Base-by-base conservation (phyloP, 1,140 invertebrate species). In the Micrasema minimum region DNA sequence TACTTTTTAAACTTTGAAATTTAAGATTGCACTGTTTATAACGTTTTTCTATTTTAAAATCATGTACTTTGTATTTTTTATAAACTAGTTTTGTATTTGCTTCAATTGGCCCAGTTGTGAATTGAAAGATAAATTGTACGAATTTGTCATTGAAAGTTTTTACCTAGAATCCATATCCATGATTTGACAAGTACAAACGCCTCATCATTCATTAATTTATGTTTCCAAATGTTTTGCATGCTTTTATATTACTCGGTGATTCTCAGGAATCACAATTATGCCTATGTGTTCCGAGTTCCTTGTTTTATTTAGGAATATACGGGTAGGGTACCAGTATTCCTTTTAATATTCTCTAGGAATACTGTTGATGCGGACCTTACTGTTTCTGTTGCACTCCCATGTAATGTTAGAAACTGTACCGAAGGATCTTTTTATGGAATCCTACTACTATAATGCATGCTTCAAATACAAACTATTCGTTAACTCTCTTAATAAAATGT, bases 61-160 rank as follows among this genome's bases (percentile, higher is more conserved):
- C 45, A 61, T 41, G 57, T 48, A 51, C 18, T 46, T n/a, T 51
- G 23, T 65, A 48, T 38, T 31, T 66, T 51, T 20, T n/a, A n/a
- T n/a, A 37, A 46, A 37, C 38, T 64, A 46, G 23, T 20, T 53
- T 45, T 74, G 69, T 74, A 57, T 74, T 74, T 74, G 31, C 69
- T 74, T 64, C 68, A 74, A 74, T 74, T 71, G 50, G 67, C 68
- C 67, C 72, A 66, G 53, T 74, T 70, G 62, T 38, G 57, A 64
- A 64, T 46, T 46, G 22, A 64, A 31, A 14, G 12, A 45, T 64
- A 31, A 46, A 16, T 55, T 23, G 26, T 9, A 55, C 22, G 6
- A 31, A 55, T 37, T 48, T 10, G 51, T 55, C 22, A 55, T 37
- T 31, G 23, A 55, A 55, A 37, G 14, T 31, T 20, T 55, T n/a